phyloP scores from a whole-genome alignment of 2,113 vertebrate species.

The Plecturocebus donacophilus region DNA sequence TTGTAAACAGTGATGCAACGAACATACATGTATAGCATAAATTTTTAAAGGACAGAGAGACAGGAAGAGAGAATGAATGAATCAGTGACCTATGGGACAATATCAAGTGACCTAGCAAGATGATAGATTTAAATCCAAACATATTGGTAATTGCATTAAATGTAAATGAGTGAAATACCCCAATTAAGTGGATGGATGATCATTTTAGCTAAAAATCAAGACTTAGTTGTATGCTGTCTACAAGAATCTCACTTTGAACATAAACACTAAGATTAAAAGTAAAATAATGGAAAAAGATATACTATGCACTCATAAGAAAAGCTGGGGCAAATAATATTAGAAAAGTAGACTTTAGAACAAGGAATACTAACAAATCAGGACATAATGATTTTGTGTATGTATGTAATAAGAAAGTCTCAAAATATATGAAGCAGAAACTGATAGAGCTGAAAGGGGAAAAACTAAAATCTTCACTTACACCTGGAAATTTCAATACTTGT shows the following conservation, averaged over 20 bases:
- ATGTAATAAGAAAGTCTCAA: background rate
- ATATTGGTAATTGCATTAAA: background rate
- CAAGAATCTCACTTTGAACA: background rate
- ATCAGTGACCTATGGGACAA: background rate
- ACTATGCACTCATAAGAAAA: background rate
- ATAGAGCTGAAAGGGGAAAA: background rate
- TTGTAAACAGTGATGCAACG: too few species aligned
- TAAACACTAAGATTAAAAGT: background rate
- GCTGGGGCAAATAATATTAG: background rate
- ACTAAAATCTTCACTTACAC: background rate
- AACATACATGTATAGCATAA: background rate
- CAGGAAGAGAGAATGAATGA: background rate
- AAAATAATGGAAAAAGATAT: background rate
- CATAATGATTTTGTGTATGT: background rate
- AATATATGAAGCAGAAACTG: background rate
- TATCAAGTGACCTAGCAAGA: background rate
- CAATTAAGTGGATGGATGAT: background rate
- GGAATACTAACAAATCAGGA: background rate
- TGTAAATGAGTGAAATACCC: background rate
- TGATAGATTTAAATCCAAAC: background rate
- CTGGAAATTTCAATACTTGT: background rate
- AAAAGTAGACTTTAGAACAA: background rate
- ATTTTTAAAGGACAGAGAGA: background rate
- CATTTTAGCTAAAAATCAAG: background rate
- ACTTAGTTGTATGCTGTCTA: background rate